Evolutionary conservation across 1,140 invertebrate genomes (phyloP).

Genomic region (Neuroterus valhalla): DNA sequence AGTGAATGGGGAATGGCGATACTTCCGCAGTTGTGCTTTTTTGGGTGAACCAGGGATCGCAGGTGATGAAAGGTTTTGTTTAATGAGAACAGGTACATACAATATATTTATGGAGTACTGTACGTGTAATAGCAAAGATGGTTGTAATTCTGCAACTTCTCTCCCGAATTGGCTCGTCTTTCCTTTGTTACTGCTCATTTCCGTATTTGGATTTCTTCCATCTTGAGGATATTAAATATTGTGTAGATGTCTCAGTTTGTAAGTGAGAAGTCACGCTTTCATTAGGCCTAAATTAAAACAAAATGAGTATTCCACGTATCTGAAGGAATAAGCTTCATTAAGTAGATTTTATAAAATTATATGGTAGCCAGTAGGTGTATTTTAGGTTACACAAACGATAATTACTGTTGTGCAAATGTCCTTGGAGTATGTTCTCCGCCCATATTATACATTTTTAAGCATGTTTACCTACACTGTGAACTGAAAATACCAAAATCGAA

Average conservation of each 20-base stretch:
- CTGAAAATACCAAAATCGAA: too few species aligned
- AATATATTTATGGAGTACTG: conserved; percentile 96
- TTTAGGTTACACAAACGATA: too few species aligned
- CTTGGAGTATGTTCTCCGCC: too few species aligned
- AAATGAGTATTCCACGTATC: too few species aligned
- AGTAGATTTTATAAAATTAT: too few species aligned
- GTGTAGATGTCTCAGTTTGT: background rate
- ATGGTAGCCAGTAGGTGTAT: too few species aligned
- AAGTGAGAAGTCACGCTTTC: too few species aligned
- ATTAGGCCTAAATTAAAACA: too few species aligned
- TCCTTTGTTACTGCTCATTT: conserved; percentile 29
- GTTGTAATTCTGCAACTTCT: conserved; percentile 82
- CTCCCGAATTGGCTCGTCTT: background rate
- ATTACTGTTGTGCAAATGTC: too few species aligned
- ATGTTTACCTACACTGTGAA: too few species aligned
- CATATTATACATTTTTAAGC: too few species aligned
- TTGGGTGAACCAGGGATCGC: conserved; percentile 92
- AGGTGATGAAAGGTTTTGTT: conserved; percentile 92
- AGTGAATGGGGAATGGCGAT: conserved; percentile 94
- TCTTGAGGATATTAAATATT: background rate
- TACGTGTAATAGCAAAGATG: conserved; percentile 94
- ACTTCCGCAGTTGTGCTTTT: conserved; percentile 91
- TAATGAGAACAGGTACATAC: conserved; percentile 93
- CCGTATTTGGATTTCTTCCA: conserved; percentile 30
- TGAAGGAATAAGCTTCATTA: too few species aligned